Conservation (phyloP, 2,888 invertebrate genomes). For the Sisyra terminalis region DNA sequence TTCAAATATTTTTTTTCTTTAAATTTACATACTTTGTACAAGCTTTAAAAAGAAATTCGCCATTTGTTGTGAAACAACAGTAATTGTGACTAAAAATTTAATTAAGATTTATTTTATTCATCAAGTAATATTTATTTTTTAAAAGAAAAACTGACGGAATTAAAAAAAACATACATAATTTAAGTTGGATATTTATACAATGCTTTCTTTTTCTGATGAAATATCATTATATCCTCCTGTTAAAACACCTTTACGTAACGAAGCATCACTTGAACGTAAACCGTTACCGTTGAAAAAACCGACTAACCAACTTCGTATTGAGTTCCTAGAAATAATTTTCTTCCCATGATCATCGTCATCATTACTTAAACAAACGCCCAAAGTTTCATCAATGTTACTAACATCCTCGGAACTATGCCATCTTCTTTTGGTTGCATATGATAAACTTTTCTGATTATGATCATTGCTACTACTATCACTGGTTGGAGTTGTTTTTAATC, state of each 20-base stretch:
- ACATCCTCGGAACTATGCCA: constrained; percentile 69
- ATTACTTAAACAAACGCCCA: constrained; percentile 11
- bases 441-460: constrained; percentile 19
- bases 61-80: no score
- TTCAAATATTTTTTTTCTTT: no score
- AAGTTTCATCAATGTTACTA: constrained; percentile 19
- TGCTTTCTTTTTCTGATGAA: constrained; percentile 39
- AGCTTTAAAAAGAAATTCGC: no score
- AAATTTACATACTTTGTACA: no score
- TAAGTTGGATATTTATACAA: constrained; percentile 24
- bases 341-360: constrained; percentile 30
- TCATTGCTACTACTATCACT: constrained; percentile 17
- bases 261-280: constrained; percentile 44
- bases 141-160: no score
- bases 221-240: constrained; percentile 34
- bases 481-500: constrained; percentile 17
- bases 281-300: constrained; percentile 59
- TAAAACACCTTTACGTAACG: constrained; percentile 32
- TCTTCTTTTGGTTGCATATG: constrained; percentile 35
- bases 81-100: no score
- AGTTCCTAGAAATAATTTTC: constrained; percentile 40
- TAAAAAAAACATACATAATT: not conserved
- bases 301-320: constrained; percentile 55
- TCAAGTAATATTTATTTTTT: no score
- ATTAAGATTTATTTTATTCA: no score